Base-by-base conservation (phyloP, 1,140 invertebrate genomes). In the Dreissena rostriformis region DNA sequence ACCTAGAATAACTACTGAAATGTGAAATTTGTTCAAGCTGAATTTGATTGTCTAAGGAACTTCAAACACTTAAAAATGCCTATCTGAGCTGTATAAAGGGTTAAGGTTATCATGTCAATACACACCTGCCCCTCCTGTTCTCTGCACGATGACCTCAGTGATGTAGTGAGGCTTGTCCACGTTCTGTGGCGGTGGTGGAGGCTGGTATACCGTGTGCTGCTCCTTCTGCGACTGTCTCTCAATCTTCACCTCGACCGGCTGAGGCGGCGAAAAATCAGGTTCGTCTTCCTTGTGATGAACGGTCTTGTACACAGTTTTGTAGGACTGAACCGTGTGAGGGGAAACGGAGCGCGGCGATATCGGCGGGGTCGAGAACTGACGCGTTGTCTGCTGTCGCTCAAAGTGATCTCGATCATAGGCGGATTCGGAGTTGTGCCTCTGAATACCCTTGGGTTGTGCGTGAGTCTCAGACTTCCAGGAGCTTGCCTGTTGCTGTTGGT, bases 391-490 rank as follows among this genome's bases (percentile, higher is more conserved):
- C 29, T 82, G 76, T 15, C 73, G 29, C 24, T 83, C 85, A n/a
- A n/a, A 77, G 24, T 83, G 85, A n/a, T 87, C 87, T 15, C 94
- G 92, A 77, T 95, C 94, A 84, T 93, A 93, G n/a, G 93, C 91
- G 12, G 91, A 91, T 82, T 95, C 94, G 17, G 94, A 94, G 71
- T 93, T 90, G 84, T 95, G 94, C 65, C 92, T 86, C 17, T 86
- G 82, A 57, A 92, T 81, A 1, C 88, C 83, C 51, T 87, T 71
- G 24, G 82, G 74, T 52, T 84, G 82, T 26, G 73, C 68, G 11
- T 84, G 82, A 72, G 82, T 84, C 61, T 77, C 74, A 17, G 57
- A 77, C 57, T 55, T 78, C 73, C 73, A 84, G 29, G 82, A 53
- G 53, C 24, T 76, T 71, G 74, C 8, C 26, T 52, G 14, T 49